Base-by-base conservation (phyloP, 2,113 vertebrate genomes). In the Onychostoma macrolepis region DNA sequence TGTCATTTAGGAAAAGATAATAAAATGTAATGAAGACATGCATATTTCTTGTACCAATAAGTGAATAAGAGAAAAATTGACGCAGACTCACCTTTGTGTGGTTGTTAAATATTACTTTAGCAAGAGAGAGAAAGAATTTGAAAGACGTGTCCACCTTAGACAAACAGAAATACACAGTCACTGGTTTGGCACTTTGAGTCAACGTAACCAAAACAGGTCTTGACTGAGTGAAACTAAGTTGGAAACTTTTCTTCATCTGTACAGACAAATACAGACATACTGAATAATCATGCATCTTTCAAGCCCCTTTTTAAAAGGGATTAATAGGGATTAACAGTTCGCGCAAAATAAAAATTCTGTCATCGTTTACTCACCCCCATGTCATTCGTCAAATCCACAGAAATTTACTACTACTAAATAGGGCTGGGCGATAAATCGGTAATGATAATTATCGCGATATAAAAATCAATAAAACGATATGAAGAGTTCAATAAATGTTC, bases 141-240 rank as follows among this genome's bases (percentile, higher is more conserved):
- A 43, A 38, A 43, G 28, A 76, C 7, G 61, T 56, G 83, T 72
- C 56, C 78, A 86, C 87, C 87, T 85, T 88, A 80, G 43, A 80
- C 71, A 85, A 88, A 83, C 71, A 83, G 45, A 75, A 83, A 86
- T 61, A 86, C 58, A 41, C n/a, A 76, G 87, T 72, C 69, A 67
- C 28, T 53, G 53, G 82, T 67, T 28, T 43, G 80, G 80, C 83
- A 77, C 13, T 7, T 28, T 72, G 77, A 56, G 79, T n/a, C 21
- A 84, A 88, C 48, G 81, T 78, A 41, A 28, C 19, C 24, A 78
- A 84, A 77, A 53, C 76, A 79, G 41, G 81, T 71, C 28, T 50
- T 67, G 43, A 33, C 48, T 21, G 4, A 28, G 26, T 33, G 45
- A 78, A 48, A 53, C 43, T 53, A 53, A 76, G 43, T 48, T 76